Percentiles rank a stretch among this genome's conserved stretches.
phyloP scores from a whole-genome alignment of 2,797 vertebrate species.

The Enteromius afrohamiltoni region DNA sequence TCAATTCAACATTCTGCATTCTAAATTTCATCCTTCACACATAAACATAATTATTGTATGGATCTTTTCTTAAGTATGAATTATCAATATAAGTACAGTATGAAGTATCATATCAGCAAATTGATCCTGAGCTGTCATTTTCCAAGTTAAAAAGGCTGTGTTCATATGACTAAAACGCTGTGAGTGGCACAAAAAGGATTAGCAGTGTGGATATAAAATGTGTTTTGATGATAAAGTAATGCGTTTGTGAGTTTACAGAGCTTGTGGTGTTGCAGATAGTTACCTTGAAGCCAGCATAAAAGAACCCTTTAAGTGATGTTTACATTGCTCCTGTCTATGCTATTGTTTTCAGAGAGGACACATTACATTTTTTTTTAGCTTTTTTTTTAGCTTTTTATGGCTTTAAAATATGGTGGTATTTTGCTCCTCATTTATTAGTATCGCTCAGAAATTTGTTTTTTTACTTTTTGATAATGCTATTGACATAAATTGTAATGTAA shows the following conservation, averaged over 20 bases:
- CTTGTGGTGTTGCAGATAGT: constrained; percentile 10
- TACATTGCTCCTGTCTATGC: background rate
- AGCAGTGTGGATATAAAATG: constrained; percentile 8
- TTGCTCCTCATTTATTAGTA: background rate
- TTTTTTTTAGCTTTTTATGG: background rate
- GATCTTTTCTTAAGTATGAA: background rate
- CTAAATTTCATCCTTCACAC: too few relatives aligned
- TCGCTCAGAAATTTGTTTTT: background rate
- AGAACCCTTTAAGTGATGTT: constrained; percentile 38
- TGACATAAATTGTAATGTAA: background rate
- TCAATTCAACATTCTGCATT: background rate
- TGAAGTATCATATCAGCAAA: constrained; percentile 7
- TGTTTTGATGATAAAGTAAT: constrained; percentile 19
- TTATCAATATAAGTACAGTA: too few relatives aligned
- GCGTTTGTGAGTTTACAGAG: background rate
- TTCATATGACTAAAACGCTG: constrained; percentile 10
- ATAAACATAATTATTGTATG: background rate
- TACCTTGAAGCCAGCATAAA: constrained; percentile 35
- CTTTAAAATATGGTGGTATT: background rate
- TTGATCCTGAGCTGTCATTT: constrained; percentile 13
- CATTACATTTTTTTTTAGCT: background rate
- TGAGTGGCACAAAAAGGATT: constrained; percentile 3
- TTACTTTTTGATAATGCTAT: background rate
- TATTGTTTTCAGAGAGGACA: constrained; percentile 7
- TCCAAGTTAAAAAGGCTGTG: constrained; percentile 13